phyloP scores from a whole-genome alignment of 2,113 vertebrate species.

The Cryptotis parvus region DNA sequence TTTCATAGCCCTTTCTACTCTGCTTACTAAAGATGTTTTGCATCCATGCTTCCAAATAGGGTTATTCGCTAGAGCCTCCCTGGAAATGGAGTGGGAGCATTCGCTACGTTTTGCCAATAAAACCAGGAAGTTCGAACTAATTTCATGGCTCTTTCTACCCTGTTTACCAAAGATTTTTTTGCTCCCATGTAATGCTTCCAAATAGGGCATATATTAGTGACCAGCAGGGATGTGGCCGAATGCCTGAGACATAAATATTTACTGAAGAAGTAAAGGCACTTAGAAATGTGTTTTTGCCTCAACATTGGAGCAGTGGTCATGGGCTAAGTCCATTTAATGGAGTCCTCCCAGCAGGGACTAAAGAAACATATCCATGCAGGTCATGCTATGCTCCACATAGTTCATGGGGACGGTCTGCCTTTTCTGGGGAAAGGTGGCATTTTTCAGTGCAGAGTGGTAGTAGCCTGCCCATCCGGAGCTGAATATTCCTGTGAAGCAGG shows the following conservation, averaged over 20 bases:
- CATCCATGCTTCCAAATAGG: constrained; percentile 31
- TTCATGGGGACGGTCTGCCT: not conserved
- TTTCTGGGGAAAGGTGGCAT: not conserved
- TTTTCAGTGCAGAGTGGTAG: not conserved
- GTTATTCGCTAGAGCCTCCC: not conserved
- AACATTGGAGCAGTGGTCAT: not conserved
- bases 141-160: constrained; percentile 11
- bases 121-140: constrained; percentile 11
- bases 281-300: not conserved
- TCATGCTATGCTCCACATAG: not conserved
- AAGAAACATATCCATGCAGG: not conserved
- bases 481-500: not conserved
- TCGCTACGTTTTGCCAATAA: no score
- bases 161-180: constrained; percentile 37
- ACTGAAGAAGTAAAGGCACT: constrained; percentile 2
- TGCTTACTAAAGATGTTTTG: constrained; percentile 27
- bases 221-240: not conserved
- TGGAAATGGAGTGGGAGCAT: not conserved
- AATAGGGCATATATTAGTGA: not conserved
- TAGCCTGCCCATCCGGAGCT: not conserved
- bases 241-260: constrained; percentile 53
- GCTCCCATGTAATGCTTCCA: constrained; percentile 19
- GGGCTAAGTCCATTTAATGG: not conserved
- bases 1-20: constrained; percentile 7
- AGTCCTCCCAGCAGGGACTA: not conserved